Percentiles rank a stretch among this genome's conserved stretches.
Conservation (phyloP, 2,888 invertebrate species). For the Lysandra bellargus region DNA sequence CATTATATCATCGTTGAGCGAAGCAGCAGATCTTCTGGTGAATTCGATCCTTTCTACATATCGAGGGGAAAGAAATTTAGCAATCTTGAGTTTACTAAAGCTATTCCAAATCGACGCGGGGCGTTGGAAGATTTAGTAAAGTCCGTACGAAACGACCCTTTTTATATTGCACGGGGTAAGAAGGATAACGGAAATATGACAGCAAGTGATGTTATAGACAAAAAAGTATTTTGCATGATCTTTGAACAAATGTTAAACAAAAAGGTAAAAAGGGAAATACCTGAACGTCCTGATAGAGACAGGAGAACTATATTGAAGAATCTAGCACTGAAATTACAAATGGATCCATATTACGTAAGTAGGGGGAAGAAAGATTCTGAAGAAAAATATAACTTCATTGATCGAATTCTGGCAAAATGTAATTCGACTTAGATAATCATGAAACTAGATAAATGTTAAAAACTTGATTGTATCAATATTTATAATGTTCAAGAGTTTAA, state of each 20-base stretch:
- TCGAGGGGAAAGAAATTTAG: constrained; percentile 65
- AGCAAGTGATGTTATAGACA: constrained; percentile 53
- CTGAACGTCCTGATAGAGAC: constrained; percentile 61
- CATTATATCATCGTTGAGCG: constrained; percentile 75
- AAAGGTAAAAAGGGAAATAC: constrained; percentile 58
- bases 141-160: constrained; percentile 74
- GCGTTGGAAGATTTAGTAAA: constrained; percentile 70
- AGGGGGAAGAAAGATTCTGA: constrained; percentile 64
- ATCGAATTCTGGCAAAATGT: background rate
- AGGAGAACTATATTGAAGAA: constrained; percentile 67
- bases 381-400: background rate
- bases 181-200: constrained; percentile 52
- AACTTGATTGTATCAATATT: constrained; percentile 6
- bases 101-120: constrained; percentile 62
- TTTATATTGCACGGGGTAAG: constrained; percentile 78
- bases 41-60: constrained; percentile 69
- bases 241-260: constrained; percentile 52
- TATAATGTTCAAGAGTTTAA: constrained; percentile 4
- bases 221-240: constrained; percentile 64
- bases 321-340: constrained; percentile 66
- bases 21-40: constrained; percentile 65
- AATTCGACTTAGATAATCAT: background rate
- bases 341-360: constrained; percentile 71
- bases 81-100: constrained; percentile 51
- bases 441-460: background rate